Base-by-base conservation (phyloP, 2,888 invertebrate genomes). In the Spodoptera littoralis region DNA sequence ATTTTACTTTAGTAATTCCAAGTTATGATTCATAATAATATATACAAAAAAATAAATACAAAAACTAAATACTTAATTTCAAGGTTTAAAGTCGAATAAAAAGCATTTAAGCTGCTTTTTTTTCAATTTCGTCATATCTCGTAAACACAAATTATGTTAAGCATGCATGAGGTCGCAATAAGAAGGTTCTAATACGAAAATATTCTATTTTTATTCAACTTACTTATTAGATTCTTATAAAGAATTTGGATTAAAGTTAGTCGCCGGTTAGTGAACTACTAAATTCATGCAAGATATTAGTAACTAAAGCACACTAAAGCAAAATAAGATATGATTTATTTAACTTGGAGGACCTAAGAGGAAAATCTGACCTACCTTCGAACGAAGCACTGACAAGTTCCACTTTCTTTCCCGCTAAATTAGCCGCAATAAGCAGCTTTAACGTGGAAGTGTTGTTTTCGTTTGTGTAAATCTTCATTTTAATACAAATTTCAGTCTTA, bases 381-480 rank as follows among this genome's bases (percentile, higher is more conserved):
- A 95, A 92, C 73, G 95, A 91, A 80, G 96, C 93, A 81, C 95
- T 92, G 75, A 96, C 95, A 66, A 97, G 80, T 65, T 95, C 90
- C 22, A 96, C 91, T 72, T 95, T 89, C 82, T 95, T 95, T 71
- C 96, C 95, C 0, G 96, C 95, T 74, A 96, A 95, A 82, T 96
- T 96, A 11, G 96, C 96, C 65, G 97, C 96, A 81, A 97, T 95
- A 36, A 97, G 83, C 73, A 98, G 85, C 88, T 98, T 98, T 71
- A 98, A 91, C 24, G 96, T 96, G 22, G 97, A 96, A 41, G 97
- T 97, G 90, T 98, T 98, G 80, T 96, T 97, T 83, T 96, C 96
- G 85, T 98, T 98, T 11, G 97, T 96, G 75, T 95, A 96, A 73
- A 97, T 95, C 85, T 96, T 96, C 96, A 97, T 97, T 92, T 96